Percentiles rank a stretch among this genome's conserved stretches.
These are phyloP conservation scores for Netelia virgata DNA, from an alignment of 2,888 invertebrate genomes.

Conservation along the genomic window DNA sequence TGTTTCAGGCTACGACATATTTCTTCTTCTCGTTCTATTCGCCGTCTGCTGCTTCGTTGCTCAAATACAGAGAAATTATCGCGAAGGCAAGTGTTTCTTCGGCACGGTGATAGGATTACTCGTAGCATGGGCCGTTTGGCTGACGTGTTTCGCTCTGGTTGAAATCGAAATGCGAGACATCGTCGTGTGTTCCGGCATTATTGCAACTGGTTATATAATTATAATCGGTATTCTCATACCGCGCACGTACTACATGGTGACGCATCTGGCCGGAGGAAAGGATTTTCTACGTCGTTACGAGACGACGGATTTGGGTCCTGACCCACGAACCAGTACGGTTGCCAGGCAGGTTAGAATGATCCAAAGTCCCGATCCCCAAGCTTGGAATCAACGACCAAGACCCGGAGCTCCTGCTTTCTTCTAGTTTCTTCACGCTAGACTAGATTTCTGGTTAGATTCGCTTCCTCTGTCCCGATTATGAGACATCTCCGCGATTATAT, in stretches of 20 bases:
- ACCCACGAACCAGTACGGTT: constrained; percentile 78
- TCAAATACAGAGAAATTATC: constrained; percentile 89
- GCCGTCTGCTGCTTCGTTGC: constrained; percentile 88
- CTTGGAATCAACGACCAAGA: constrained; percentile 68
- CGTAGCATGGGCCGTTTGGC: constrained; percentile 86
- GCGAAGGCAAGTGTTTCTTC: constrained; percentile 87
- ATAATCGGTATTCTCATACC: constrained; percentile 89
- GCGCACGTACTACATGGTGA: constrained; percentile 89
- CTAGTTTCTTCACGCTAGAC: constrained; percentile 36
- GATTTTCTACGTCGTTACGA: constrained; percentile 75
- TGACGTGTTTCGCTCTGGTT: constrained; percentile 87
- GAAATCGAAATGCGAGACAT: constrained; percentile 86
- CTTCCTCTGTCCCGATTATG: background rate
- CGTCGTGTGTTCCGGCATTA: constrained; percentile 87
- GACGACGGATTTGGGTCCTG: constrained; percentile 74
- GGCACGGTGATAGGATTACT: constrained; percentile 86
- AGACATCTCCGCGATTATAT: background rate
- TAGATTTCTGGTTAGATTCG: background rate
- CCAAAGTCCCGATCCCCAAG: constrained; percentile 63
- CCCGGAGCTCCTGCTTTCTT: constrained; percentile 68
- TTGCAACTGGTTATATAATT: constrained; percentile 88
- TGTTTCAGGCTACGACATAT: constrained; percentile 87
- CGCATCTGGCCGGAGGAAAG: constrained; percentile 88
- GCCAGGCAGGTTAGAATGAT: constrained; percentile 77
- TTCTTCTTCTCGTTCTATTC: constrained; percentile 87